Conservation (phyloP, 2,113 vertebrate genomes). For the Gavia stellata region DNA sequence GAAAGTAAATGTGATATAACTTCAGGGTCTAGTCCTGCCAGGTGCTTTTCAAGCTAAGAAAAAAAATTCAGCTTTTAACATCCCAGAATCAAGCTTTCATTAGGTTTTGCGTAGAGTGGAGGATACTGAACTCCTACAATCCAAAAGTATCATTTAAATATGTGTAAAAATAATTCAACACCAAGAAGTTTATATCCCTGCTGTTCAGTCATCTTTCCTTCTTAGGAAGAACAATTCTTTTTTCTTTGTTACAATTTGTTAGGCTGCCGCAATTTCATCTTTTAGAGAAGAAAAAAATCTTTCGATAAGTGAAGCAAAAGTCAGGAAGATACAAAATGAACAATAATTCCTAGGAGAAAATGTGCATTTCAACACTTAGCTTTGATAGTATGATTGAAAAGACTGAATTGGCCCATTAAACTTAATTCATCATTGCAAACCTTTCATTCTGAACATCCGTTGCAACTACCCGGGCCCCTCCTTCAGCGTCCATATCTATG, state of each 20-base stretch:
- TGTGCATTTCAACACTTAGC: slow-evolving; percentile 48
- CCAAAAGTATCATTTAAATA: not conserved
- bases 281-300: not conserved
- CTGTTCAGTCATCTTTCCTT: not conserved
- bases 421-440: slow-evolving; percentile 38
- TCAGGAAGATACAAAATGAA: slow-evolving; percentile 25
- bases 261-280: not conserved
- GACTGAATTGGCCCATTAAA: slow-evolving; percentile 41
- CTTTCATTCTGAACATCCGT: slow-evolving; percentile 21
- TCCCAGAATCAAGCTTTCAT: not conserved
- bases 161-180: not conserved
- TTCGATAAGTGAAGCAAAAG: not conserved
- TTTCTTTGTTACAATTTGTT: not conserved
- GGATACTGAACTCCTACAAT: not conserved
- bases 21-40: not conserved
- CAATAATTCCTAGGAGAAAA: slow-evolving; percentile 24
- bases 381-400: slow-evolving; percentile 52
- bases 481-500: not conserved
- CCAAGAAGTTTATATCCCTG: not conserved
- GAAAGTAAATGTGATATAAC: not conserved
- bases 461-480: not conserved
- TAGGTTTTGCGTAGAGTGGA: not conserved
- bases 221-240: not conserved
- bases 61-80: not conserved
- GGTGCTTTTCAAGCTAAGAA: not conserved